Conservation (phyloP, 2,113 vertebrate genomes). For the Pygathrix nemaeus region DNA sequence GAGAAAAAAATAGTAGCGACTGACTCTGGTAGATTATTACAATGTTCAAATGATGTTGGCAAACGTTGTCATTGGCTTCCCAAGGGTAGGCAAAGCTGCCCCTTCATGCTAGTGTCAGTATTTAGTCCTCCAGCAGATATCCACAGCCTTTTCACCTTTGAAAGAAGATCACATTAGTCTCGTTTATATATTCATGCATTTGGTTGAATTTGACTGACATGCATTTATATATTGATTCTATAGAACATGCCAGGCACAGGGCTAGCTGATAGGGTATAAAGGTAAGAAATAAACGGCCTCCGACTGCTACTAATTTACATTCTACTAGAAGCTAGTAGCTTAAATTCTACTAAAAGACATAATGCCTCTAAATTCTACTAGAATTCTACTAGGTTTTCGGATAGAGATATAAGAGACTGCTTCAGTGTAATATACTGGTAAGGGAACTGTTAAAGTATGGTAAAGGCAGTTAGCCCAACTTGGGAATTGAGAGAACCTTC, state of each 20-base stretch:
- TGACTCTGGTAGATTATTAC: background rate
- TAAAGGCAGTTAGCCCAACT: rapidly evolving
- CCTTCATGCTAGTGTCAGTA: rapidly evolving
- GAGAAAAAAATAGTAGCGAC: background rate
- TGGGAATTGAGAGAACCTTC: background rate
- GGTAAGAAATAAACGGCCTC: no score
- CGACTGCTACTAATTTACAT: rapidly evolving
- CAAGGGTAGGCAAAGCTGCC: background rate
- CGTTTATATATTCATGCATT: rapidly evolving
- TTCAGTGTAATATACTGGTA: background rate
- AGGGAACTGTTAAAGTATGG: rapidly evolving
- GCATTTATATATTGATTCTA: rapidly evolving
- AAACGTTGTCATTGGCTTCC: background rate
- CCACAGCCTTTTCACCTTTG: background rate
- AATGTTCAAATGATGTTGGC: background rate
- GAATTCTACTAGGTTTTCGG: background rate
- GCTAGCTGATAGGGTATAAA: background rate
- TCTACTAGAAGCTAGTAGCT: no score
- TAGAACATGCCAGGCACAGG: rapidly evolving
- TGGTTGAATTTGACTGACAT: rapidly evolving
- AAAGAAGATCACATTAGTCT: background rate
- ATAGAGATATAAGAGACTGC: rapidly evolving
- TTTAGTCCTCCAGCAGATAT: background rate
- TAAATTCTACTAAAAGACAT: no score
- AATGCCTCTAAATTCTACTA: background rate